Evolutionary conservation across 2,888 invertebrate species (phyloP).

Genomic region (Lasioglossum calceatum): DNA sequence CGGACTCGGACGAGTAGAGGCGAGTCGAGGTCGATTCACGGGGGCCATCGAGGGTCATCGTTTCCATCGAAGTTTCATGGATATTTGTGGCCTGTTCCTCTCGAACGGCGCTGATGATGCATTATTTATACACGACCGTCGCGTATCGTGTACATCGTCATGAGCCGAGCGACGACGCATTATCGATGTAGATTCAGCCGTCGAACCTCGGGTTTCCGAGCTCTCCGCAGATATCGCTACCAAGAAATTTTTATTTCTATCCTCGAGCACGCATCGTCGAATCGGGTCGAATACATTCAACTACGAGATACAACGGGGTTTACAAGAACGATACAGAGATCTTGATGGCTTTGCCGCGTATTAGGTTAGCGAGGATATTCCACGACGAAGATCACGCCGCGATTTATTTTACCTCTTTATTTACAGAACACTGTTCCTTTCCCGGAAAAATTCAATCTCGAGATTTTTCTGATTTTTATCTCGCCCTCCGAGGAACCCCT

Average conservation of each 20-base stretch:
- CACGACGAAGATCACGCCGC: not conserved
- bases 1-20: not conserved
- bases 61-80: conserved; percentile 75
- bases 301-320: not conserved
- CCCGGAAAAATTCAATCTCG: not conserved
- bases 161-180: conserved; percentile 60
- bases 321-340: not conserved
- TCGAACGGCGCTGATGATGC: conserved; percentile 68
- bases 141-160: conserved; percentile 60
- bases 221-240: conserved; percentile 25
- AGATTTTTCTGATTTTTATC: not conserved
- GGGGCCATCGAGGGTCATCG: conserved; percentile 76
- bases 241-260: conserved; percentile 59
- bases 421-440: not conserved
- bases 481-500: not conserved
- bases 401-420: not conserved
- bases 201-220: conserved; percentile 13
- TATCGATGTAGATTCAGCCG: conserved; percentile 57
- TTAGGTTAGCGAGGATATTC: not conserved
- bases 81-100: conserved; percentile 75
- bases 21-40: conserved; percentile 57
- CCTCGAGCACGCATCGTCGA: conserved; percentile 37
- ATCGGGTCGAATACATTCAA: conserved; percentile 37
- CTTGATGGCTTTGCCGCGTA: not conserved
- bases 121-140: conserved; percentile 75